Base-by-base conservation (phyloP, 2,888 invertebrate species). In the Tipula helvola region DNA sequence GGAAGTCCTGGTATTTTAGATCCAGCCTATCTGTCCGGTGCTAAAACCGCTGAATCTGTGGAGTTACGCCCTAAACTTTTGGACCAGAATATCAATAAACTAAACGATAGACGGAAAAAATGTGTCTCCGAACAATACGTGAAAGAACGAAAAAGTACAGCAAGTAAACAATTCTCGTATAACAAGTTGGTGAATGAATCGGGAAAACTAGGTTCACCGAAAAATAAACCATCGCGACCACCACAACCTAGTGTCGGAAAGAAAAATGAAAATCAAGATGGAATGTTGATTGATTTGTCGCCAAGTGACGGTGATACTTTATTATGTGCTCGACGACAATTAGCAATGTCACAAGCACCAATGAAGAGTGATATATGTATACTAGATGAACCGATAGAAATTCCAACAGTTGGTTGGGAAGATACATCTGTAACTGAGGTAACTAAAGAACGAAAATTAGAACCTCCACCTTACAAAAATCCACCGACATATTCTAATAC, bases 1-100 rank as follows among this genome's bases (percentile, higher is more conserved):
- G 97, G 97, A 0, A 95, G 95, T 89, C 96, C 97, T 0, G 93
- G 94, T 1, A 93, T 92, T 87, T 96, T 97, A 88, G 97, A 97
- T 90, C 95, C 95, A 90, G 94, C 96, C 89, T 96, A 95, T 90
- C 16, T 86, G 18, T 83, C 36, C 13, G 83, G 83, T n/a, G 42
- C 16, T 18, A 86, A 86, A 42, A 18, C 41, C 2, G 44, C 41
- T 83, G 83, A 86, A 13, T 8, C 42, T 41, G 83, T 39, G 0
- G 44, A 52, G 18, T 18, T 86, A 16, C 52, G 42, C 5, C 42
- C 42, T 7, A 86, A 86, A 86, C 47, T 44, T 18, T 18, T 86
- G 7, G 28, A 47, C 18, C 42, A 86, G 10, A 42, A 36, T 84
- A 28, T 85, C 83, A 52, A 85, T 47, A 85, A 87, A 86, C 16